A percentile compares a stretch with the other conserved stretches of the same genome.
These are phyloP conservation scores for Merodon equestris DNA, from an alignment of 2,888 invertebrate species.

Conservation along the genomic window DNA sequence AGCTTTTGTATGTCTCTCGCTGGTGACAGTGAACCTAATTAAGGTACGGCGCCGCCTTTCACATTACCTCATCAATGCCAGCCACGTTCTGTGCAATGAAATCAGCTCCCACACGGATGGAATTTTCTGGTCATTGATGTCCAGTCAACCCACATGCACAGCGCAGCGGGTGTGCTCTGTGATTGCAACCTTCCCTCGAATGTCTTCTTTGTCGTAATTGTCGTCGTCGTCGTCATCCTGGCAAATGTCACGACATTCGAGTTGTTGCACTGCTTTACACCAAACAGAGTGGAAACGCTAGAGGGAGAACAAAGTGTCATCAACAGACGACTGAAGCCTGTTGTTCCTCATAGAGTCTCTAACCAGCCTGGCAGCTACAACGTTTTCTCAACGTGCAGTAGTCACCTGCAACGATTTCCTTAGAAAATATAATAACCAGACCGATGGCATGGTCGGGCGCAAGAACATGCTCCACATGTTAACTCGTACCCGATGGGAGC, in stretches of 20 bases:
- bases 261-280: not conserved
- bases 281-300: not conserved
- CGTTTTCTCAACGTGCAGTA: slow-evolving; percentile 8
- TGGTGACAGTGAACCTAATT: slow-evolving; percentile 37
- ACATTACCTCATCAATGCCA: slow-evolving; percentile 46
- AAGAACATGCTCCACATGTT: slow-evolving; percentile 2
- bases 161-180: slow-evolving; percentile 51
- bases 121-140: slow-evolving; percentile 24
- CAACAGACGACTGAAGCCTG: slow-evolving; percentile 37
- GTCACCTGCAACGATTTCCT: slow-evolving; percentile 62
- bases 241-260: slow-evolving; percentile 60
- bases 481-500: slow-evolving; percentile 46
- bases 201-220: slow-evolving; percentile 31
- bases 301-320: not conserved
- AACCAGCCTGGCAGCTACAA: slow-evolving; percentile 5
- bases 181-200: slow-evolving; percentile 33
- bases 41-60: slow-evolving; percentile 35
- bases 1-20: too few species aligned
- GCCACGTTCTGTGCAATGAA: slow-evolving; percentile 21
- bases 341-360: slow-evolving; percentile 35
- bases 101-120: slow-evolving; percentile 41
- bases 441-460: not conserved
- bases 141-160: slow-evolving; percentile 51
- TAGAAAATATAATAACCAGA: slow-evolving; percentile 63
- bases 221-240: slow-evolving; percentile 45